A percentile compares a stretch with the other conserved stretches of the same genome.
Evolutionary conservation across 2,888 invertebrate species (phyloP).

Genomic region (Xylota sylvarum): DNA sequence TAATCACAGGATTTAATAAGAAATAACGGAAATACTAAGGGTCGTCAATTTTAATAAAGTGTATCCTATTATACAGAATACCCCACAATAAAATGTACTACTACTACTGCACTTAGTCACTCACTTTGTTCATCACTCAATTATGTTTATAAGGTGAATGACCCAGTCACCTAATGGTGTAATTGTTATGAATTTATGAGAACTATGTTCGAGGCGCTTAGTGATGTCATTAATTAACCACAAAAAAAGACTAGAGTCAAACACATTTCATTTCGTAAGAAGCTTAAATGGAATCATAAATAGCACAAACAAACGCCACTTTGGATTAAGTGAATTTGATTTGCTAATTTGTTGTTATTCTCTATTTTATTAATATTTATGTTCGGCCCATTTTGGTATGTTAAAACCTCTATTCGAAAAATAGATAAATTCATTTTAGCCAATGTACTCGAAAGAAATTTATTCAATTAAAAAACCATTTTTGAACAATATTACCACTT

Average conservation of each 20-base stretch:
- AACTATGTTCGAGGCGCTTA: not conserved
- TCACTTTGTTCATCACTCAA: too few relatives aligned
- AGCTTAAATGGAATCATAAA: not conserved
- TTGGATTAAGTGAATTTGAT: constrained; percentile 13
- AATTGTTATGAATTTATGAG: constrained; percentile 2
- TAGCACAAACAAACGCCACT: not conserved
- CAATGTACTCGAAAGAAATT: not conserved
- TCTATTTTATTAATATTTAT: not conserved
- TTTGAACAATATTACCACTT: not conserved
- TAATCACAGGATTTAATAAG: too few relatives aligned
- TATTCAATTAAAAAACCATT: not conserved
- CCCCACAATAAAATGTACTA: too few relatives aligned
- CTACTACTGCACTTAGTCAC: too few relatives aligned
- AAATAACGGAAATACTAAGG: too few relatives aligned
- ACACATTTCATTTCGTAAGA: too few relatives aligned
- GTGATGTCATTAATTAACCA: constrained; percentile 11
- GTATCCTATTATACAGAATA: too few relatives aligned
- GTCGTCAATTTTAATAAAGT: too few relatives aligned
- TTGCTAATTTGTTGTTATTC: constrained; percentile 17
- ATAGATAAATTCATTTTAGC: not conserved
- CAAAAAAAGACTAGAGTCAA: not conserved
- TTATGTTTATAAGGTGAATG: too few relatives aligned
- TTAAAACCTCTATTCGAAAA: not conserved
- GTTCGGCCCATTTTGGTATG: not conserved
- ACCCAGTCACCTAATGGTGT: not conserved